Conservation (phyloP, 2,888 invertebrate species). For the Reticulitermes lucifugus region DNA sequence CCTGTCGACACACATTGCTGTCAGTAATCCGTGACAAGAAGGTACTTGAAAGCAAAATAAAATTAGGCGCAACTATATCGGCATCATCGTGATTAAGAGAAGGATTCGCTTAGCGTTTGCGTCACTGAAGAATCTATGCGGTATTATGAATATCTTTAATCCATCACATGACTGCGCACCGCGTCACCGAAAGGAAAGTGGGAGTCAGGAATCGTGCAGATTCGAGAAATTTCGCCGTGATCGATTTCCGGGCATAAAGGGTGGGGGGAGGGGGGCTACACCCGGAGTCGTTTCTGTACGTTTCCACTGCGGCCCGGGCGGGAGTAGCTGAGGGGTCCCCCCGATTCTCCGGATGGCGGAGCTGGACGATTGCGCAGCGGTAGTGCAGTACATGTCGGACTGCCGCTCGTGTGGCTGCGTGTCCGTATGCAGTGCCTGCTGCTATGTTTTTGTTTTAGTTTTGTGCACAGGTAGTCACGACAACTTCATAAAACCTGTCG, state of each 20-base stretch:
- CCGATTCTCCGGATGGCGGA: not conserved
- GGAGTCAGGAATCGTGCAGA: conserved; percentile 20
- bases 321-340: not conserved
- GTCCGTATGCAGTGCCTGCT: not conserved
- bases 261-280: not conserved
- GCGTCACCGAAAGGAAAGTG: not conserved
- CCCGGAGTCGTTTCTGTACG: conserved; percentile 29
- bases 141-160: not conserved
- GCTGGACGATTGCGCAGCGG: conserved; percentile 15
- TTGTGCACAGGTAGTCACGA: not conserved
- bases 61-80: too few relatives aligned
- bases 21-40: too few relatives aligned
- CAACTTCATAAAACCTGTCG: too few relatives aligned
- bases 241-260: conserved; percentile 41
- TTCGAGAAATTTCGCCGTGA: conserved; percentile 38
- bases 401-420: not conserved
- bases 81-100: too few relatives aligned
- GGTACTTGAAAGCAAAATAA: too few relatives aligned
- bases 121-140: not conserved
- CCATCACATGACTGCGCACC: not conserved
- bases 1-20: too few relatives aligned
- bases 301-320: conserved; percentile 34
- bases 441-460: conserved; percentile 2
- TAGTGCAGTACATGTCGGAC: conserved; percentile 26
- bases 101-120: not conserved